Conservation (phyloP, 2,888 invertebrate genomes). For the Punctoribates punctum region DNA sequence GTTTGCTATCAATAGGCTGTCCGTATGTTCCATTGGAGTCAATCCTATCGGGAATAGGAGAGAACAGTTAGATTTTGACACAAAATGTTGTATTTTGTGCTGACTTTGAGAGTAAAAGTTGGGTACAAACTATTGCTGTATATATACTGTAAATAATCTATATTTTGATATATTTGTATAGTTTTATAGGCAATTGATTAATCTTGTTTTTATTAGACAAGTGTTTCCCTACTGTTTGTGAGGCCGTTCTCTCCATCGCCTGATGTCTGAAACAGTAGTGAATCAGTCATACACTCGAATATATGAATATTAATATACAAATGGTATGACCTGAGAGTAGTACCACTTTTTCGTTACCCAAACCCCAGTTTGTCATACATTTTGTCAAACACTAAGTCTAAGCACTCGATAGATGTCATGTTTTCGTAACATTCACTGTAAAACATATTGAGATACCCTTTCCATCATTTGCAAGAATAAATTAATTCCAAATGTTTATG, state of each 20-base stretch:
- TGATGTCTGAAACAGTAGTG: neutral
- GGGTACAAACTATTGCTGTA: neutral
- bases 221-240: constrained; percentile 1
- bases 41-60: no score
- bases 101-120: neutral
- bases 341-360: neutral
- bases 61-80: constrained; percentile 1
- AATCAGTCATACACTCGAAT: constrained; percentile 12
- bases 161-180: neutral
- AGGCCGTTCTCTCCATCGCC: neutral
- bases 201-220: constrained; percentile 23
- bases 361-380: neutral
- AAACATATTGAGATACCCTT: neutral
- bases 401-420: no score
- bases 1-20: no score
- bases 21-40: no score
- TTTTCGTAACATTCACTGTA: no score
- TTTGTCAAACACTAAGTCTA: neutral
- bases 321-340: constrained; percentile 24
- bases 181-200: constrained; percentile 24
- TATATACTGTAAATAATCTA: neutral
- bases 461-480: neutral
- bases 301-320: constrained; percentile 30
- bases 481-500: neutral
- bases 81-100: neutral